These are phyloP conservation scores for Anthophora plumipes DNA, from an alignment of 2,888 invertebrate species.

Conservation along the genomic window DNA sequence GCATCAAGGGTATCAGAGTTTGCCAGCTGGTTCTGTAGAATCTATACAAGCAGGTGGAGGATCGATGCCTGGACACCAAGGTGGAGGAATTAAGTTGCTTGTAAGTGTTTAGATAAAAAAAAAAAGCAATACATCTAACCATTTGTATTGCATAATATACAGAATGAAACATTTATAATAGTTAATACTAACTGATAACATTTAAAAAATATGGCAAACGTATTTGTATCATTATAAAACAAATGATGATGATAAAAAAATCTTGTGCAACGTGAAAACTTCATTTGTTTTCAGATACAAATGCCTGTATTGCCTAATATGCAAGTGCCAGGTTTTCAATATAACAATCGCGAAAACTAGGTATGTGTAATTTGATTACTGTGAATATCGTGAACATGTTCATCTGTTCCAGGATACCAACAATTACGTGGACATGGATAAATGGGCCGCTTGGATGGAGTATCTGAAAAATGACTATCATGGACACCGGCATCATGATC, in stretches of 20 bases:
- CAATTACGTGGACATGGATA: slow-evolving; percentile 66
- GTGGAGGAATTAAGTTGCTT: slow-evolving; percentile 81
- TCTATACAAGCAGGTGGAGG: slow-evolving; percentile 82
- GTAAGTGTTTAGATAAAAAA: slow-evolving; percentile 73
- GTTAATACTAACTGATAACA: neutral
- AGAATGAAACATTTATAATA: neutral
- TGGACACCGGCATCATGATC: slow-evolving; percentile 75
- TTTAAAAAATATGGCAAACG: slow-evolving; percentile 5
- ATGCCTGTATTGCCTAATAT: slow-evolving; percentile 76
- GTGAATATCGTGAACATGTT: slow-evolving; percentile 54
- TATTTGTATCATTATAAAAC: slow-evolving; percentile 17
- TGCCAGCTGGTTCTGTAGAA: slow-evolving; percentile 81
- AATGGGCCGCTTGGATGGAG: slow-evolving; percentile 75
- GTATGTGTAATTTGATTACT: slow-evolving; percentile 46
- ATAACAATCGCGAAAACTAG: slow-evolving; percentile 63
- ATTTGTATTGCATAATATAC: neutral
- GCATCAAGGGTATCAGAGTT: slow-evolving; percentile 82
- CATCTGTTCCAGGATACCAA: slow-evolving; percentile 72
- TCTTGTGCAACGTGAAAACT: slow-evolving; percentile 35
- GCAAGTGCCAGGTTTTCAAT: slow-evolving; percentile 68
- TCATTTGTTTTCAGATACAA: slow-evolving; percentile 81
- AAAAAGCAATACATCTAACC: too few species aligned
- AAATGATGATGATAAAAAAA: slow-evolving; percentile 28
- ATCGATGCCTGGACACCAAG: slow-evolving; percentile 78
- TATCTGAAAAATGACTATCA: slow-evolving; percentile 69